Conservation (phyloP, 2,888 invertebrate species). For the Chrysolina americana region DNA sequence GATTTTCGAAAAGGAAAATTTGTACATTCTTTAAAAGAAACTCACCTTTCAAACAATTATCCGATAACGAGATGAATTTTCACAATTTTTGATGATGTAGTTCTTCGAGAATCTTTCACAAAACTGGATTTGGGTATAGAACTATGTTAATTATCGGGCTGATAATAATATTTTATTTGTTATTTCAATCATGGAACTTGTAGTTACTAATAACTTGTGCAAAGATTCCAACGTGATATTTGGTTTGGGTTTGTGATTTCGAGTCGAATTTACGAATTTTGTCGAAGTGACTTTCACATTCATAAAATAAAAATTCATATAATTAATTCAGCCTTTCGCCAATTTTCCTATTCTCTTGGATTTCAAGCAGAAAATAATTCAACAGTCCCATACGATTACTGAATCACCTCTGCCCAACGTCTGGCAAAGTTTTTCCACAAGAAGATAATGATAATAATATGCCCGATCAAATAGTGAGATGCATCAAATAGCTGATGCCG, state of each 20-base stretch:
- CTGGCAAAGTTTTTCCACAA: too few relatives aligned
- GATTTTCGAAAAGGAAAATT: not conserved
- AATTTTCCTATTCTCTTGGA: too few relatives aligned
- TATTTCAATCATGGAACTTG: conserved; percentile 5
- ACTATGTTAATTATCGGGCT: conserved; percentile 4
- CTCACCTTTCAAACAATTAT: conserved; percentile 26
- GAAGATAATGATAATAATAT: too few relatives aligned
- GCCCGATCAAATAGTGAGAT: too few relatives aligned
- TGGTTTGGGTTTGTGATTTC: not conserved
- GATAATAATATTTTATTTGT: conserved; percentile 5
- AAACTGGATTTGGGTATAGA: not conserved
- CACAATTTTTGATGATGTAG: conserved; percentile 16
- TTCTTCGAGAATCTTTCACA: conserved; percentile 6
- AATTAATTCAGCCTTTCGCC: too few relatives aligned
- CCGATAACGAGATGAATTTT: not conserved
- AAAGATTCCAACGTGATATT: not conserved
- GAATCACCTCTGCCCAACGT: too few relatives aligned
- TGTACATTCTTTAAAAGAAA: conserved; percentile 28
- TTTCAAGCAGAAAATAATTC: too few relatives aligned
- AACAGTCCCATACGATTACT: too few relatives aligned
- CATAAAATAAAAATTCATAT: too few relatives aligned
- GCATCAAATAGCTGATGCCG: too few relatives aligned
- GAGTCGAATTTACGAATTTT: not conserved
- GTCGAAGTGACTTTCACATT: too few relatives aligned
- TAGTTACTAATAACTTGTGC: not conserved